Evolutionary conservation across 2,797 vertebrate species (phyloP), one percentile per base, ranked within the genome.

Genomic region (Gila robusta): DNA sequence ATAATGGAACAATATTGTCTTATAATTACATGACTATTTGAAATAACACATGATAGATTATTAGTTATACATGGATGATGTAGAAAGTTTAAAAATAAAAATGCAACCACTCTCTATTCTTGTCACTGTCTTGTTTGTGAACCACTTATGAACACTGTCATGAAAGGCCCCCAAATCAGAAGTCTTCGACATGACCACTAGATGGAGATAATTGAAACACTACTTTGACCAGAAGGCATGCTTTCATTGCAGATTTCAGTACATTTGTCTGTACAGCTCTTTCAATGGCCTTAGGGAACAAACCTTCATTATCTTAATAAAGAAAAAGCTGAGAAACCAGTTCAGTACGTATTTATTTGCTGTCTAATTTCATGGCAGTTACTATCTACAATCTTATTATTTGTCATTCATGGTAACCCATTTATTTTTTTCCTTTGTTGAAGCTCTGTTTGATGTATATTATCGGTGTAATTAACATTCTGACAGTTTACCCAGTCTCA

Each of bases 151-250:
- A 64, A 16, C 26, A 16, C n/a, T 1, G 2, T 67, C 5, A 67
- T 39, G 21, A 10, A 56, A 59, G 56, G 9, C 12, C 3, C 35
- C 16, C 6, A 37, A 69, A 39, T 4, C 21, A 1, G 11, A 41
- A 66, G 5, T 56, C 12, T 64, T 86, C 21, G 19, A 41, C 14
- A 26, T 77, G 17, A 76, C 88, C 91, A 90, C 89, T 88, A 90
- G 89, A 87, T 87, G 91, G 91, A 85, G 87, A 90, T 87, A 88
- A 37, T 8, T 52, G 12, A 14, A 49, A 35, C 54, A 59, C 19
- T 56, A 35, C 41, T 56, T n/a, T 62, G 67, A 32, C 56, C 54
- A 41, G 23, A 59, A 28, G 12, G 19, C 26, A 49, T n/a, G 26
- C 21, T 64, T 28, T 11, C 7, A 26, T 11, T 64, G 26, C 10